Evolutionary conservation across 2,113 vertebrate genomes (phyloP).

Genomic region (Anser cygnoides): DNA sequence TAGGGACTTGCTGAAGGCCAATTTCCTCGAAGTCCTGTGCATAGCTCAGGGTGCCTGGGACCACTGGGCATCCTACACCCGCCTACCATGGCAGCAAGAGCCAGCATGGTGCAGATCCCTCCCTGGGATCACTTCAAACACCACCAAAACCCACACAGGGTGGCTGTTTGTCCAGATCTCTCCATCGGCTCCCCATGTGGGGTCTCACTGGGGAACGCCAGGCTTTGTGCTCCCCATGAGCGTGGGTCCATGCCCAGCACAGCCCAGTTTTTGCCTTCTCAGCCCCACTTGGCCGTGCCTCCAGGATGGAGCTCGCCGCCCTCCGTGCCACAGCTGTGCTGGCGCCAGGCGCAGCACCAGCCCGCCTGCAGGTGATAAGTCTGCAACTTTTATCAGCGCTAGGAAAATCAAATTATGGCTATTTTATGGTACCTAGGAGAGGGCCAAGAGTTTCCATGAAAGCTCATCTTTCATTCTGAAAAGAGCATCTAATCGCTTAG

Average conservation of each 20-base stretch:
- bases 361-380: neutral
- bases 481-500: constrained; percentile 59
- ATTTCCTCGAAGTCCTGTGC: neutral
- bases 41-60: fast-evolving
- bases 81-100: neutral
- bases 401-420: constrained; percentile 33
- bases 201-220: neutral
- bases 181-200: fast-evolving
- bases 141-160: fast-evolving
- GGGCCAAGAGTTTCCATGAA: constrained; percentile 63
- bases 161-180: neutral
- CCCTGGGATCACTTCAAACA: neutral
- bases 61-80: neutral
- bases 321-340: neutral
- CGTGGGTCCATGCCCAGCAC: fast-evolving
- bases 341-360: neutral
- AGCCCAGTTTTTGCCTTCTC: fast-evolving
- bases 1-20: neutral
- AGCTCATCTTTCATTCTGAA: constrained; percentile 68
- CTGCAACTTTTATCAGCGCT: neutral
- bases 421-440: constrained; percentile 54
- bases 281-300: neutral
- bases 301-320: neutral
- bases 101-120: neutral
- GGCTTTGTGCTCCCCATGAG: neutral